Conservation (phyloP, 2,797 vertebrate genomes). For the Mionectes olivaceus region DNA sequence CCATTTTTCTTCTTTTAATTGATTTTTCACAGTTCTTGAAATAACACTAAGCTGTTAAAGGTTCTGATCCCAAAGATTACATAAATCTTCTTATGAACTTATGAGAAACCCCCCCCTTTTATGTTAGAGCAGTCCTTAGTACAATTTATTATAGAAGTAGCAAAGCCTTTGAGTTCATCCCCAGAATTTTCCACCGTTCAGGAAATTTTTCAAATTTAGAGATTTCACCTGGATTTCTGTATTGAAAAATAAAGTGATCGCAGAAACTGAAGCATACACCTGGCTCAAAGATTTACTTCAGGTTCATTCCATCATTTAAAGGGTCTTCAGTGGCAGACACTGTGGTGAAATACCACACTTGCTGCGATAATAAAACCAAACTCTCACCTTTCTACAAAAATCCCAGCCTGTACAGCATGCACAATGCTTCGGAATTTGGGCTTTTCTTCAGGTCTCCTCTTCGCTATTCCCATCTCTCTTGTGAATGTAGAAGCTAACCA, state of each 20-base stretch:
- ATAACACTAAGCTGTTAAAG: background rate
- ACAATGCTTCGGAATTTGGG: slow-evolving; percentile 97
- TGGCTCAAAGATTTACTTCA: background rate
- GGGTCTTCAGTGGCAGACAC: background rate
- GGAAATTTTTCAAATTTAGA: background rate
- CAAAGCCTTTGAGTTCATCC: background rate
- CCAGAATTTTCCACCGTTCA: background rate
- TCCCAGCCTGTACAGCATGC: slow-evolving; percentile 96
- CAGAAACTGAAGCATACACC: background rate
- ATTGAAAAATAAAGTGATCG: background rate
- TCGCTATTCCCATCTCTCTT: slow-evolving; percentile 93
- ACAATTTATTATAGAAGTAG: background rate
- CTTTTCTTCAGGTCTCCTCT: slow-evolving; percentile 93
- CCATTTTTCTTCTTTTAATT: background rate
- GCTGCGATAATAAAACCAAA: background rate
- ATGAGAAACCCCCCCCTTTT: background rate
- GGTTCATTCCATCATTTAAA: background rate
- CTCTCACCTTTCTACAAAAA: slow-evolving; percentile 95
- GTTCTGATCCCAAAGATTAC: background rate
- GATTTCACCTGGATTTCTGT: background rate
- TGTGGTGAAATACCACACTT: background rate
- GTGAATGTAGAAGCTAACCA: slow-evolving; percentile 98
- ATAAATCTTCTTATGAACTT: background rate
- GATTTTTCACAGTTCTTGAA: background rate
- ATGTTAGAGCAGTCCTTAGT: background rate